A percentile compares a stretch with the other conserved stretches of the same genome.
Conservation (phyloP, 2,888 invertebrate genomes). For the Alentia gelatinosa region DNA sequence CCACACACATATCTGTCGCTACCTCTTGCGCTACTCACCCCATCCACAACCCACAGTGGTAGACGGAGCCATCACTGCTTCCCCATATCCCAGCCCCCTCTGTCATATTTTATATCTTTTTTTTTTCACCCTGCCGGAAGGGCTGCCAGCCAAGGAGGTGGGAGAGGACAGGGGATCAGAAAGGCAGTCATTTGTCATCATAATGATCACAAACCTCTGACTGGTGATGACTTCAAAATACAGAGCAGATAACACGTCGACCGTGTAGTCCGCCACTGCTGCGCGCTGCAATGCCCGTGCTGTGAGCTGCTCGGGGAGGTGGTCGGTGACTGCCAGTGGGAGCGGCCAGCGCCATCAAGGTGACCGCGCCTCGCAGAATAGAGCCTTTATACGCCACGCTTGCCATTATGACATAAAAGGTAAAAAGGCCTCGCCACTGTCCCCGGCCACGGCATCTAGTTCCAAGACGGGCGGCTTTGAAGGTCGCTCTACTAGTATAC, state of each 20-base stretch:
- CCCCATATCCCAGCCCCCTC: background rate
- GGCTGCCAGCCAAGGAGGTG: background rate
- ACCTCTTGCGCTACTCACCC: background rate
- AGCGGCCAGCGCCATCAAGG: background rate
- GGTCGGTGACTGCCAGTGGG: background rate
- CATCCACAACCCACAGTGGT: background rate
- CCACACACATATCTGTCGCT: background rate
- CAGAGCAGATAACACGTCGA: background rate
- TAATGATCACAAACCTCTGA: constrained; percentile 15
- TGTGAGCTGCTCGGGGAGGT: background rate
- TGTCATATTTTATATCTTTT: background rate
- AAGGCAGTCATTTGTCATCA: background rate
- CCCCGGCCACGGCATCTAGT: background rate
- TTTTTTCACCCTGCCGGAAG: background rate
- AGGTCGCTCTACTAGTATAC: background rate
- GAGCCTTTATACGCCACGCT: background rate
- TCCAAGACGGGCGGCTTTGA: background rate
- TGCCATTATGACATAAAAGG: constrained; percentile 5
- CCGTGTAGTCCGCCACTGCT: background rate
- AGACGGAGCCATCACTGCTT: background rate
- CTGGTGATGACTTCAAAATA: background rate
- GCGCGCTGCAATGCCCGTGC: background rate
- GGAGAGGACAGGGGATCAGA: background rate
- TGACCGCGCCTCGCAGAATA: background rate
- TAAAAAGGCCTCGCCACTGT: background rate